Evolutionary conservation across 2,888 invertebrate genomes (phyloP), one percentile per base, ranked within the genome.

Genomic region (Trachelus stipa): DNA sequence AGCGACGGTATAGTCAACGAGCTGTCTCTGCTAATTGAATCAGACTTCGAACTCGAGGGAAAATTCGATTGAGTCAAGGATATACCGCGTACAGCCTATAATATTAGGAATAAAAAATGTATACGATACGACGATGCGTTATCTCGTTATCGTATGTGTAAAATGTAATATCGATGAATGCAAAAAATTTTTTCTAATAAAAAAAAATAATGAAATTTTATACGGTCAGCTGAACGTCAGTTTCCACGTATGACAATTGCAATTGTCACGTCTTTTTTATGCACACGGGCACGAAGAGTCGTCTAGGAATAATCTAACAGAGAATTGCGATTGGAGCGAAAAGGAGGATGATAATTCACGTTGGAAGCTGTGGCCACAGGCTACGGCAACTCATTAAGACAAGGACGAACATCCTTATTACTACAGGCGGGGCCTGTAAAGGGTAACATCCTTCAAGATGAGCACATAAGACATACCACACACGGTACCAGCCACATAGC

Each of bases 321-420:
- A 56, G 56, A 56, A 56, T 56, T 56, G 9, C 23, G 56, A 56
- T 23, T 3, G 56, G 56, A 9, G 23, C 23, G 56, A 56, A 56
- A 23, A 9, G 56, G 56, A 56, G 56, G 56, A 56, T 23, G 56
- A 56, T 56, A 56, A 56, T 56, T 56, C 56, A 56, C 56, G 56
- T 23, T 56, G 56, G 56, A 56, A 34, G 31, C 71, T 23, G 71
- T 23, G 71, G 30, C 33, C 71, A 71, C 33, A 0, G 71, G 71
- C 71, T 74, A 40, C 77, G 34, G 76, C 69, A 79, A 74, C 80
- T 80, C 79, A 77, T 80, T 80, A 79, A 71, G 71, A 56, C 77
- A 77, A 79, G 80, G 75, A 69, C 79, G 68, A 33, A 34, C 77
- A 68, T 80, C 79, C 75, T 79, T 77, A 78, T 80, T 80, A 80